Evolutionary conservation across 1,140 invertebrate species (phyloP).

Genomic region (Neotoxoptera formosana): DNA sequence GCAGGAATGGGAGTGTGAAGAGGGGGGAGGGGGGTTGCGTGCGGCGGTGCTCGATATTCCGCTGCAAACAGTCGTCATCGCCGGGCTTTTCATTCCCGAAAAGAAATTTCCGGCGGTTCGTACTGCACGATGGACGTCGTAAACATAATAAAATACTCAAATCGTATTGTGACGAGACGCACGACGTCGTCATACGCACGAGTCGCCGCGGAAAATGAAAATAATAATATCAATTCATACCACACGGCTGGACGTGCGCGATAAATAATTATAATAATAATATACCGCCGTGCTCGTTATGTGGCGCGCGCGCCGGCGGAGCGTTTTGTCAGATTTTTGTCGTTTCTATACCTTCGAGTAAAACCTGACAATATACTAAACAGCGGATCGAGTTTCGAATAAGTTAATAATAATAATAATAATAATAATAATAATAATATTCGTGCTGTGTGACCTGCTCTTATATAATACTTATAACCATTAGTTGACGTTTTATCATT

Average conservation of each 20-base stretch:
- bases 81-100: not conserved
- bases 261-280: not conserved
- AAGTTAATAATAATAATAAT: not conserved
- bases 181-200: not conserved
- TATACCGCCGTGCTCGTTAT: not conserved
- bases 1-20: no score
- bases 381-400: not conserved
- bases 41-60: not conserved
- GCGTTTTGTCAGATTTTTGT: not conserved
- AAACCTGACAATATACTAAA: no score
- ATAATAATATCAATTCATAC: not conserved
- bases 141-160: not conserved
- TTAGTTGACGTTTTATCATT: constrained; percentile 3
- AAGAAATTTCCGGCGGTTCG: not conserved
- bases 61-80: not conserved
- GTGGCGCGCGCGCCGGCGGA: not conserved
- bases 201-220: not conserved
- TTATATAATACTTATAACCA: not conserved
- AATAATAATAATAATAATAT: not conserved
- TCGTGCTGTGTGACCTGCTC: not conserved
- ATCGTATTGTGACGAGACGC: not conserved
- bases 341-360: not conserved
- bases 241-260: not conserved
- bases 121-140: not conserved
- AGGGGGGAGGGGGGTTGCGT: no score